Conservation (phyloP, 2,888 invertebrate genomes). For the Tipula lateralis region DNA sequence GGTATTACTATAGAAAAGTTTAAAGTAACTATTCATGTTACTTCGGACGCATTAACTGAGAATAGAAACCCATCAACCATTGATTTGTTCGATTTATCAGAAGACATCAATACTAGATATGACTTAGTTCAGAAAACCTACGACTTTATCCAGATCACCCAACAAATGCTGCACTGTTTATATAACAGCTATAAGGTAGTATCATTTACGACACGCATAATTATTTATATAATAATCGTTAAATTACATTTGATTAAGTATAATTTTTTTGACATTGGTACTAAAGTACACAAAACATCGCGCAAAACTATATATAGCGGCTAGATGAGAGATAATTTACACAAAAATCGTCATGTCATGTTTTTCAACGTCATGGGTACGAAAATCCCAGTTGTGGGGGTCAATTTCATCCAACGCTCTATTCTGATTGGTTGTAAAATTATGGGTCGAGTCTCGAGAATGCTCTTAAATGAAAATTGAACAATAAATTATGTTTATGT, state of each 20-base stretch:
- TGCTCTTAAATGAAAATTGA: neutral
- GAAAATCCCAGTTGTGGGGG: neutral
- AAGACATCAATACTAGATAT: neutral
- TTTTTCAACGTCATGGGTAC: neutral
- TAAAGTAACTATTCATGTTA: too few species aligned
- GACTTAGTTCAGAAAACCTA: neutral
- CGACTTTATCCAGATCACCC: neutral
- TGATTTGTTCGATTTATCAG: too few species aligned
- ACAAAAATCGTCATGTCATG: neutral
- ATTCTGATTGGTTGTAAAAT: neutral
- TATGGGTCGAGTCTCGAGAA: neutral
- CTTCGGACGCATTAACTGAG: too few species aligned
- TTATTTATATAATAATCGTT: neutral
- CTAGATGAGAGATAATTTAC: neutral
- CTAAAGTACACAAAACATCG: neutral
- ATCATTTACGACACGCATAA: neutral
- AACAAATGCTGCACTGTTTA: neutral
- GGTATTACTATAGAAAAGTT: too few species aligned
- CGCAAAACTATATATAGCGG: neutral
- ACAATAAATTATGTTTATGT: neutral
- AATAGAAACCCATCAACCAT: too few species aligned
- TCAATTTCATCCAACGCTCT: neutral
- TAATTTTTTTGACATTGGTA: constrained; percentile 1
- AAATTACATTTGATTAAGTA: neutral
- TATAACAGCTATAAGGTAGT: neutral